Conservation (phyloP, 2,797 vertebrate genomes). For the Octomys mimax region DNA sequence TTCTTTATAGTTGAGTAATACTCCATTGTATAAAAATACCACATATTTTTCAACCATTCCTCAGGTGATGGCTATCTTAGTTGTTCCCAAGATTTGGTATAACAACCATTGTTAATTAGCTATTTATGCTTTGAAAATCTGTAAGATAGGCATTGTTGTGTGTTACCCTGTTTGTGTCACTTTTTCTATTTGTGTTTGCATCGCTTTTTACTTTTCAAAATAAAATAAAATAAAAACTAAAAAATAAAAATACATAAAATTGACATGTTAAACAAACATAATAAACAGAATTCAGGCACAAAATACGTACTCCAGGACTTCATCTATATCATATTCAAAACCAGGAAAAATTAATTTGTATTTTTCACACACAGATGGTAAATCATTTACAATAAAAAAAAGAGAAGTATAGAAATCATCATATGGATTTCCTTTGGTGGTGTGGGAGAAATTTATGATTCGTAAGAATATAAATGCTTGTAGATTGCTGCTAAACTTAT, state of each 20-base stretch:
- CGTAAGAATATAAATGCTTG: background rate
- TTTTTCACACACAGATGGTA: background rate
- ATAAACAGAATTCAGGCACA: background rate
- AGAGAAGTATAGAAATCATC: background rate
- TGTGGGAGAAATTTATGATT: background rate
- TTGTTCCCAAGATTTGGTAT: too few relatives aligned
- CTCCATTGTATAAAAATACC: too few relatives aligned
- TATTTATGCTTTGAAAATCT: too few relatives aligned
- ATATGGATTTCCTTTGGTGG: background rate
- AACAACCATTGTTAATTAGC: too few relatives aligned
- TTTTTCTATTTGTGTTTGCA: too few relatives aligned
- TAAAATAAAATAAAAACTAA: too few relatives aligned
- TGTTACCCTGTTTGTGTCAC: too few relatives aligned
- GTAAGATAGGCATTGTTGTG: too few relatives aligned
- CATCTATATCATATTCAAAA: background rate
- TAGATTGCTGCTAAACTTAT: background rate
- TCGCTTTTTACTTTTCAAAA: too few relatives aligned
- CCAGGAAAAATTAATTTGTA: background rate
- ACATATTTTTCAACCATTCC: too few relatives aligned
- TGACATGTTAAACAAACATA: background rate
- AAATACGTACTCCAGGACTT: background rate
- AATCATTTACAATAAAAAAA: background rate
- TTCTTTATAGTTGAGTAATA: too few relatives aligned
- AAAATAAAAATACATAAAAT: background rate
- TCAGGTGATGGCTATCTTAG: too few relatives aligned